phyloP scores from a whole-genome alignment of 1,140 invertebrate genomes.

The Papilio machaon region DNA sequence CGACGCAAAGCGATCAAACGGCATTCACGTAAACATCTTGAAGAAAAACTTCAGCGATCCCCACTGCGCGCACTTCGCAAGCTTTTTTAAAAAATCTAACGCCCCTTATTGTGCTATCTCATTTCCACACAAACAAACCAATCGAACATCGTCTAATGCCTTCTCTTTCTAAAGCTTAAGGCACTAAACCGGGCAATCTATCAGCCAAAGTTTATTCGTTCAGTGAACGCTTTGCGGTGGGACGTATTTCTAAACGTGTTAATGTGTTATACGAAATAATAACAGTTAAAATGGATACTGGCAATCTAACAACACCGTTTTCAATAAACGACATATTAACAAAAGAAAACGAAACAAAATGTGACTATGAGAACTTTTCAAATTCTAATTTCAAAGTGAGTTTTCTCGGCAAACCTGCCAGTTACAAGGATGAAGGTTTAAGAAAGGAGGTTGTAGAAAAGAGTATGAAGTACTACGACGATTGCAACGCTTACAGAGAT shows the following conservation, averaged over 20 bases:
- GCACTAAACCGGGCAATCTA: conserved; percentile 75
- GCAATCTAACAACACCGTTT: conserved; percentile 84
- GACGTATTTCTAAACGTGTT: conserved; percentile 60
- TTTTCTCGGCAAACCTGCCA: conserved; percentile 58
- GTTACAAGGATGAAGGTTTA: conserved; percentile 61
- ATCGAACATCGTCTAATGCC: conserved; percentile 38
- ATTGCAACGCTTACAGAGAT: conserved; percentile 66
- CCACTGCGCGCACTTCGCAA: conserved; percentile 77
- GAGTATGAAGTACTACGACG: conserved; percentile 73
- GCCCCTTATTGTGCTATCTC: conserved; percentile 57
- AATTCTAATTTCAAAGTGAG: conserved; percentile 67
- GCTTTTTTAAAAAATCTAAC: conserved; percentile 78
- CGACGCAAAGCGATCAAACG: conserved; percentile 74
- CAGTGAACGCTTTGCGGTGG: conserved; percentile 76
- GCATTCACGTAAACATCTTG: conserved; percentile 80
- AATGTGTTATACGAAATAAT: conserved; percentile 58
- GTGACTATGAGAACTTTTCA: conserved; percentile 70
- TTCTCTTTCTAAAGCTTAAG: conserved; percentile 73
- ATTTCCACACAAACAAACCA: conserved; percentile 41
- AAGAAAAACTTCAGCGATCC: conserved; percentile 81
- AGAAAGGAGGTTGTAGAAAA: conserved; percentile 66
- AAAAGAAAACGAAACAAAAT: conserved; percentile 75
- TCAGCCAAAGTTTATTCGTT: conserved; percentile 80
- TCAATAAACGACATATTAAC: conserved; percentile 90
- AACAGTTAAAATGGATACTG: conserved; percentile 61